Percentiles rank a stretch among this genome's conserved stretches.
phyloP scores from a whole-genome alignment of 2,888 invertebrate species.

The Clivina fossor region DNA sequence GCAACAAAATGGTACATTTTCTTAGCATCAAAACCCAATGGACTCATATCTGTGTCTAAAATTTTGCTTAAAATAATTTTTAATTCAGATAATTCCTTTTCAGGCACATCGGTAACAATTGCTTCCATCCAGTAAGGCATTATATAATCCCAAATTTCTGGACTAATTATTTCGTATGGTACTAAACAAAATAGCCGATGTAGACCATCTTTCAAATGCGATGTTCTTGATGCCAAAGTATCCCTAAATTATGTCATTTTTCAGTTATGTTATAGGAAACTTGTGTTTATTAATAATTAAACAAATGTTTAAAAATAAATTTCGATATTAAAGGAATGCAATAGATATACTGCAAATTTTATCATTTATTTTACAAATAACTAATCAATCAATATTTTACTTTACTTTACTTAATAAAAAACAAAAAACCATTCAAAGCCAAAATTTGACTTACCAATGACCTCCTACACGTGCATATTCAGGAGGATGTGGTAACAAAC shows the following conservation, averaged over 20 bases:
- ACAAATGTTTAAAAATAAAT: too few species aligned
- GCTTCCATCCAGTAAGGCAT: constrained; percentile 99
- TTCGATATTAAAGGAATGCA: too few species aligned
- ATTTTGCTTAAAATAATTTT: constrained; percentile 89
- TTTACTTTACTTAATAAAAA: background rate
- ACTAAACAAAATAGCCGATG: constrained; percentile 93
- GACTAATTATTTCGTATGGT: constrained; percentile 95
- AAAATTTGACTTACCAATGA: constrained; percentile 70
- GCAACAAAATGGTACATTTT: constrained; percentile 94
- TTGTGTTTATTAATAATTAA: too few species aligned
- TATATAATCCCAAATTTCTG: constrained; percentile 96
- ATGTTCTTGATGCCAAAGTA: constrained; percentile 80
- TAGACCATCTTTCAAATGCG: constrained; percentile 92
- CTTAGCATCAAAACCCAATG: constrained; percentile 90
- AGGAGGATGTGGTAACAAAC: constrained; percentile 92
- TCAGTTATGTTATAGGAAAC: too few species aligned
- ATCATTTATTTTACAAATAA: too few species aligned
- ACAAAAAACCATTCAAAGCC: background rate
- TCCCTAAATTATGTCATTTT: constrained; percentile 61
- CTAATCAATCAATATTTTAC: too few species aligned
- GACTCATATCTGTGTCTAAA: constrained; percentile 93
- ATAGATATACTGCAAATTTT: too few species aligned
- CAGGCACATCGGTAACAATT: constrained; percentile 87
- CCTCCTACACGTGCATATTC: constrained; percentile 95
- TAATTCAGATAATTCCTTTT: constrained; percentile 81